phyloP scores from a whole-genome alignment of 2,797 vertebrate species.

The Peromyscus melanophrys region DNA sequence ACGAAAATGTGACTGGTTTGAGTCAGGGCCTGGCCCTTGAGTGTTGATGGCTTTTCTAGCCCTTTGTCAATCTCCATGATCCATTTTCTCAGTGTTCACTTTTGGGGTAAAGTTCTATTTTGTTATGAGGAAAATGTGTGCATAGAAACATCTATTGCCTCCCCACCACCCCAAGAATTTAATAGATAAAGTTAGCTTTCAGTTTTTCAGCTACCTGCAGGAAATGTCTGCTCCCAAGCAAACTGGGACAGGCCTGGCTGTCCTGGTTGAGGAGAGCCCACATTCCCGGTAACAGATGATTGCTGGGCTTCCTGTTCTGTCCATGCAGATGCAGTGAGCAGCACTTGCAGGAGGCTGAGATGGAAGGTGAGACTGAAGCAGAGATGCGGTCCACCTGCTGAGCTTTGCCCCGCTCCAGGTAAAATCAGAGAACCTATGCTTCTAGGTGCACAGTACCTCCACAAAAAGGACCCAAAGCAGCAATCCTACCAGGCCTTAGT shows the following conservation, averaged over 20 bases:
- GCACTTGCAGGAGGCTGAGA: too few species aligned
- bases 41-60: not conserved
- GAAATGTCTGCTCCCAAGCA: not conserved
- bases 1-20: too few species aligned
- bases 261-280: not conserved
- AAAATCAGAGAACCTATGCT: not conserved
- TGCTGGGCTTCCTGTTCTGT: not conserved
- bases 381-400: not conserved
- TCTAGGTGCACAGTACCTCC: not conserved
- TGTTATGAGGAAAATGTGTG: conserved; percentile 48
- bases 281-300: not conserved
- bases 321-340: not conserved
- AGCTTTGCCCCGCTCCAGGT: not conserved
- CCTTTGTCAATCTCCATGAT: not conserved
- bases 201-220: not conserved
- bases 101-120: conserved; percentile 47
- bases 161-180: not conserved
- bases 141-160: not conserved
- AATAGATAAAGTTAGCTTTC: not conserved
- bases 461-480: not conserved
- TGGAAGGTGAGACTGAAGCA: not conserved
- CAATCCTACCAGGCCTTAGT: not conserved
- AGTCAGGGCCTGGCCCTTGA: not conserved
- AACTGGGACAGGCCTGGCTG: not conserved
- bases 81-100: not conserved